Evolutionary conservation across 2,797 vertebrate species (phyloP).

Genomic region (Lates japonicus): DNA sequence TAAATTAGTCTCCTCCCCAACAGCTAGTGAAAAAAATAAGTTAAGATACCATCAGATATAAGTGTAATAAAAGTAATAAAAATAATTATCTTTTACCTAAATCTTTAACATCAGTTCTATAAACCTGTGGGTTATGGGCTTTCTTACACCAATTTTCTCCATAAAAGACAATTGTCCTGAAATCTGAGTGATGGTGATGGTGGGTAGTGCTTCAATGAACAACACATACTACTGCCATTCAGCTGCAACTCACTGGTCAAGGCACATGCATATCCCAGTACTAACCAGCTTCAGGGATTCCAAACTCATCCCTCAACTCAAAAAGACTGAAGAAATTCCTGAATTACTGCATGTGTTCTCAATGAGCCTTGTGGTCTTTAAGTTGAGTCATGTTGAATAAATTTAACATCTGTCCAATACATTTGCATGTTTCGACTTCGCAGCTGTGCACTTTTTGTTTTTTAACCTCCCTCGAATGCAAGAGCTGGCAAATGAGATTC

Average conservation of each 20-base stretch:
- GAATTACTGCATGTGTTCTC: neutral
- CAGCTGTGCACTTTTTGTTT: neutral
- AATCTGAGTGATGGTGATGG: neutral
- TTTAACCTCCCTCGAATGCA: neutral
- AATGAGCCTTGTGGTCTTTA: conserved; percentile 1
- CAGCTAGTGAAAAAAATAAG: neutral
- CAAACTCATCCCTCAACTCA: neutral
- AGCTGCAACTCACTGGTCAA: neutral
- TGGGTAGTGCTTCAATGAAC: neutral
- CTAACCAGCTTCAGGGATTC: neutral
- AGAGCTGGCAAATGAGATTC: conserved; percentile 11
- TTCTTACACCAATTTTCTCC: neutral
- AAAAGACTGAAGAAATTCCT: neutral
- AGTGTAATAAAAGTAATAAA: neutral
- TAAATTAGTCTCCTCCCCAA: conserved; percentile 5
- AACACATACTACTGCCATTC: neutral
- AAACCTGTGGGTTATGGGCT: neutral
- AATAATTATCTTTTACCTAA: neutral
- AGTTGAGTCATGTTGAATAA: conserved; percentile 7
- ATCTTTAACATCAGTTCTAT: neutral
- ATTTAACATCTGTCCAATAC: neutral
- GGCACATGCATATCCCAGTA: neutral
- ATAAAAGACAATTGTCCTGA: neutral
- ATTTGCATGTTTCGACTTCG: conserved; percentile 8
- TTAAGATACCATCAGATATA: neutral